Evolutionary conservation across 2,888 invertebrate genomes (phyloP).

Genomic region (Papilio gigon): DNA sequence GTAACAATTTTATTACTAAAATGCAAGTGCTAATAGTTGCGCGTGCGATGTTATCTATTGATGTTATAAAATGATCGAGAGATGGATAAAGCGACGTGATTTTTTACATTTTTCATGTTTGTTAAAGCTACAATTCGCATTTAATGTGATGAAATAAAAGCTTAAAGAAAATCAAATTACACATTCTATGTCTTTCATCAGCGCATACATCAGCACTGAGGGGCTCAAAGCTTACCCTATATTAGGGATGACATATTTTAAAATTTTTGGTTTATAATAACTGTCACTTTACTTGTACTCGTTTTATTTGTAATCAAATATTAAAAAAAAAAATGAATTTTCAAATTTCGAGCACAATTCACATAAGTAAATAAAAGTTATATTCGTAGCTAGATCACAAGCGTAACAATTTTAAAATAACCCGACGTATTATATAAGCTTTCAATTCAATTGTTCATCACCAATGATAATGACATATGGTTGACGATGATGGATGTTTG

Average conservation of each 20-base stretch:
- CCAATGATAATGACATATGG: constrained; percentile 40
- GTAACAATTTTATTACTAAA: constrained; percentile 7
- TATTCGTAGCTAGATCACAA: too few species aligned
- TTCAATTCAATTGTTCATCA: constrained; percentile 15
- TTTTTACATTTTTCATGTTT: constrained; percentile 30
- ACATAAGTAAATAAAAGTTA: not conserved
- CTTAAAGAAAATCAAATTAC: not conserved
- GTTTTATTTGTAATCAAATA: not conserved
- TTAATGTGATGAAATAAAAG: constrained; percentile 23
- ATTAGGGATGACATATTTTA: too few species aligned
- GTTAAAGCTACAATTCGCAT: constrained; percentile 25
- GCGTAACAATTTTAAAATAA: not conserved
- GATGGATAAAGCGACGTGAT: constrained; percentile 22
- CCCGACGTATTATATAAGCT: not conserved
- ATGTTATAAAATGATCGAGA: constrained; percentile 11
- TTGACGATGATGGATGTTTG: constrained; percentile 41
- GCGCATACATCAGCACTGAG: too few species aligned
- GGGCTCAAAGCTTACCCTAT: too few species aligned
- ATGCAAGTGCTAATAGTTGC: constrained; percentile 16
- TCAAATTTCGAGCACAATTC: too few species aligned
- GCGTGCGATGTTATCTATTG: constrained; percentile 16
- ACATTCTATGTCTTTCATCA: too few species aligned
- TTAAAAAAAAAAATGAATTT: too few species aligned
- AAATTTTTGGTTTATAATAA: not conserved
- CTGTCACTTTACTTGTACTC: not conserved